phyloP scores from a whole-genome alignment of 2,888 invertebrate species.

The Ophonus ardosiacus region DNA sequence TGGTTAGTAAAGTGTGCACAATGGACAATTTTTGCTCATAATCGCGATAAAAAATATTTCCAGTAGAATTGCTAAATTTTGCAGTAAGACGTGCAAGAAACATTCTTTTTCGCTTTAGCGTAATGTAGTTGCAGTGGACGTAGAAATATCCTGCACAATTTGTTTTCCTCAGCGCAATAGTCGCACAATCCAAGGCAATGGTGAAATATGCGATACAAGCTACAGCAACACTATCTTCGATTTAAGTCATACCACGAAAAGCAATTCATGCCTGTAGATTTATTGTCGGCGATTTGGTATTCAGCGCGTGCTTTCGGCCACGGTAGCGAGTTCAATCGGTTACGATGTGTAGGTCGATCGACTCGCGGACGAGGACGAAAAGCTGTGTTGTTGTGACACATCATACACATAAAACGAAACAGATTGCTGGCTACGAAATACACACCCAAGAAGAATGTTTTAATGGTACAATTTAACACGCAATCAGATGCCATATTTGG shows the following conservation, averaged over 20 bases:
- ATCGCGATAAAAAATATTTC: no score
- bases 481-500: no score
- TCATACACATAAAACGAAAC: not conserved
- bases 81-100: not conserved
- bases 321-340: slow-evolving; percentile 16
- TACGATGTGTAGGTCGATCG: slow-evolving; percentile 26
- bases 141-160: slow-evolving; percentile 20
- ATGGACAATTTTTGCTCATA: no score
- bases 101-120: slow-evolving; percentile 13
- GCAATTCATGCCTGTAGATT: slow-evolving; percentile 49
- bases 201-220: slow-evolving; percentile 44
- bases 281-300: slow-evolving; percentile 56
- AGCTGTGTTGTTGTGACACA: not conserved
- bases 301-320: slow-evolving; percentile 41
- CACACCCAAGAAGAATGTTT: no score
- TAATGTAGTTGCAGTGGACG: not conserved
- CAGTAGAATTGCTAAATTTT: no score
- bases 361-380: not conserved
- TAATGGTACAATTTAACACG: no score
- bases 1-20: no score
- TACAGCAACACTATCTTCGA: slow-evolving; percentile 37
- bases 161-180: slow-evolving; percentile 14
- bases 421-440: not conserved
- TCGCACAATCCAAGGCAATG: slow-evolving; percentile 41
- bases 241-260: slow-evolving; percentile 55